phyloP scores from a whole-genome alignment of 2,113 vertebrate species.

The Scomber scombrus region DNA sequence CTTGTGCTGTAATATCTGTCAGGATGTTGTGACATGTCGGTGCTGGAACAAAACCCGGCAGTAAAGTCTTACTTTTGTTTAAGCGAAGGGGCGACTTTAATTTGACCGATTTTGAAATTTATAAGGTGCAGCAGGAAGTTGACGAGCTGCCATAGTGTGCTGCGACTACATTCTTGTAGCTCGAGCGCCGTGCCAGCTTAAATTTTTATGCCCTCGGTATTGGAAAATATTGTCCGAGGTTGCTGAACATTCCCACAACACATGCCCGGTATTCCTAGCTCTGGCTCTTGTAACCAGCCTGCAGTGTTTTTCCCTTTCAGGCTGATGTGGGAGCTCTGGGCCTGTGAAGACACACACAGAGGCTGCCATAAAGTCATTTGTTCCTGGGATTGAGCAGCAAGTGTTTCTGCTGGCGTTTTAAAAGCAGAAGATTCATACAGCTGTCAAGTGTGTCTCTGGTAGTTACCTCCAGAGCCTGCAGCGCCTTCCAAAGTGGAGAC shows the following conservation, averaged over 20 bases:
- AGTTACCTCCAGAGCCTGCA: conserved; percentile 30
- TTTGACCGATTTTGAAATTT: conserved; percentile 46
- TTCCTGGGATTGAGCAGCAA: conserved; percentile 51
- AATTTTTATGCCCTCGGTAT: not conserved
- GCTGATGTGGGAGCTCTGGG: conserved; percentile 47
- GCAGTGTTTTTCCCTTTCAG: conserved; percentile 49
- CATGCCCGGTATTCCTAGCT: conserved; percentile 45
- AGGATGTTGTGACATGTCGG: conserved; percentile 63
- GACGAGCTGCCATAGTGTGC: conserved; percentile 14
- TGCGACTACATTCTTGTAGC: not conserved
- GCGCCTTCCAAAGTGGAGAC: conserved; percentile 3
- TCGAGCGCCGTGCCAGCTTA: not conserved
- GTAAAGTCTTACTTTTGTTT: conserved; percentile 53
- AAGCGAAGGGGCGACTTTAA: conserved; percentile 56
- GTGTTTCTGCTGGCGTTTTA: conserved; percentile 61
- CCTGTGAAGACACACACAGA: conserved; percentile 28
- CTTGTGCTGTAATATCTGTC: conserved; percentile 60
- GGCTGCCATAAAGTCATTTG: conserved; percentile 65
- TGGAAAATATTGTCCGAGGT: conserved; percentile 49
- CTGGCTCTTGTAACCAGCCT: conserved; percentile 35
- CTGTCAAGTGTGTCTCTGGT: conserved; percentile 61
- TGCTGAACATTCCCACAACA: conserved; percentile 55
- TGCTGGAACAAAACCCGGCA: conserved; percentile 48
- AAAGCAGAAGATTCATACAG: conserved; percentile 55
- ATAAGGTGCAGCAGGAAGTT: conserved; percentile 45